Percentiles rank a stretch among this genome's conserved stretches.
Conservation (phyloP, 2,888 invertebrate genomes). For the Heliconius cydno region DNA sequence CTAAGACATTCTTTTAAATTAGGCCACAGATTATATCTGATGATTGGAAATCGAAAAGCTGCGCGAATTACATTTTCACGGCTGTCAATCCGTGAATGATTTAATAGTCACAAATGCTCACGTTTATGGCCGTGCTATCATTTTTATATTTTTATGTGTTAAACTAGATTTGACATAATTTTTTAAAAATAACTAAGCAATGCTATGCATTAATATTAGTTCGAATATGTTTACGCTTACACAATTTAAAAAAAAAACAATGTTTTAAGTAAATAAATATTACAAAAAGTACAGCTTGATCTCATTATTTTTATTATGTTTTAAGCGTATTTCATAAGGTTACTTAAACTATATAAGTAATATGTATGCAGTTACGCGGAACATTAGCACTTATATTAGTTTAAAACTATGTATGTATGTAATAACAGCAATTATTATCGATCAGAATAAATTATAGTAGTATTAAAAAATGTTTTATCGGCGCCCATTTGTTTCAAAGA, state of each 20-base stretch:
- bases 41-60: slow-evolving; percentile 68
- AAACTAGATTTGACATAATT: not conserved
- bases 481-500: slow-evolving; percentile 25
- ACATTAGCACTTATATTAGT: not conserved
- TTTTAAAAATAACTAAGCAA: not conserved
- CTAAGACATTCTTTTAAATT: slow-evolving; percentile 47
- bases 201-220: not conserved
- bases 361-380: not conserved
- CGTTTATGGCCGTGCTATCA: slow-evolving; percentile 5
- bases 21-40: slow-evolving; percentile 57
- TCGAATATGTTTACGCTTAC: too few relatives aligned
- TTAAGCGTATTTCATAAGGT: not conserved
- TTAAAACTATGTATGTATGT: not conserved
- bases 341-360: not conserved
- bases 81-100: slow-evolving; percentile 64
- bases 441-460: slow-evolving; percentile 16
- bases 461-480: slow-evolving; percentile 24
- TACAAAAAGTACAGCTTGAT: too few relatives aligned
- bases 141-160: slow-evolving; percentile 30
- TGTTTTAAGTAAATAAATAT: not conserved
- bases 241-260: too few relatives aligned
- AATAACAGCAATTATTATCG: slow-evolving; percentile 6
- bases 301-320: not conserved
- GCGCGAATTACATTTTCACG: slow-evolving; percentile 67
- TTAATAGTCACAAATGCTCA: slow-evolving; percentile 62